phyloP scores from a whole-genome alignment of 1,140 invertebrate species.

The Camponotus pennsylvanicus region DNA sequence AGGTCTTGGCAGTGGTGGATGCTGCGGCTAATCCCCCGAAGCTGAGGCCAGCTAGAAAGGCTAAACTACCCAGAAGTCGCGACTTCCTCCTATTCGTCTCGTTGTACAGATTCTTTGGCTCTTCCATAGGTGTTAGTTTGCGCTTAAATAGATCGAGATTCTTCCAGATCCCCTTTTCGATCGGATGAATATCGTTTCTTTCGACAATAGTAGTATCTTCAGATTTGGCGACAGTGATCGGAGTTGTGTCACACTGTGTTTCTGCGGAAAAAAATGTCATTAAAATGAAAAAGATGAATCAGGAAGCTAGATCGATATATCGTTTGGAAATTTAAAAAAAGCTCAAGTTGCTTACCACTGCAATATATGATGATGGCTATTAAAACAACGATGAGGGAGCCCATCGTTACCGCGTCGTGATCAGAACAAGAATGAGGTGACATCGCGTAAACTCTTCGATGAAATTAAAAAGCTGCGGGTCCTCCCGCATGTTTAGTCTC shows the following conservation, averaged over 20 bases:
- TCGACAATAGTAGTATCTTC: background rate
- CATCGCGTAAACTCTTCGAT: slow-evolving; percentile 35
- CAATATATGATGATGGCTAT: slow-evolving; percentile 29
- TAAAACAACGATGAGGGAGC: slow-evolving; percentile 33
- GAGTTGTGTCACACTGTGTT: background rate
- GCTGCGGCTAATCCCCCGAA: slow-evolving; percentile 71
- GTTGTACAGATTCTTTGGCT: background rate
- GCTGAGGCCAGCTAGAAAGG: slow-evolving; percentile 79
- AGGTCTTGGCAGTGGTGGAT: slow-evolving; percentile 52
- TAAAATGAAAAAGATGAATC: background rate
- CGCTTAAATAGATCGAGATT: background rate
- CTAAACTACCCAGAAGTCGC: slow-evolving; percentile 77
- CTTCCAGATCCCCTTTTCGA: background rate
- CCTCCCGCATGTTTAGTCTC: slow-evolving; percentile 60
- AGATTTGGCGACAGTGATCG: background rate
- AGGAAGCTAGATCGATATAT: slow-evolving; percentile 6
- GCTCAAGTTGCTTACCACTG: slow-evolving; percentile 57
- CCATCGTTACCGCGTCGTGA: slow-evolving; percentile 64
- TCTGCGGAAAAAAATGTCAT: slow-evolving; percentile 41
- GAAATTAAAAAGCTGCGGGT: slow-evolving; percentile 71
- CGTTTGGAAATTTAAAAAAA: background rate
- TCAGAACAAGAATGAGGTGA: slow-evolving; percentile 66
- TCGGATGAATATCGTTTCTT: background rate
- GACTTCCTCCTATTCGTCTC: slow-evolving; percentile 49
- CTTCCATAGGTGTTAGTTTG: background rate